A percentile compares a stretch with the other conserved stretches of the same genome.
phyloP scores from a whole-genome alignment of 2,797 vertebrate genomes.

The Ibycter americanus region DNA sequence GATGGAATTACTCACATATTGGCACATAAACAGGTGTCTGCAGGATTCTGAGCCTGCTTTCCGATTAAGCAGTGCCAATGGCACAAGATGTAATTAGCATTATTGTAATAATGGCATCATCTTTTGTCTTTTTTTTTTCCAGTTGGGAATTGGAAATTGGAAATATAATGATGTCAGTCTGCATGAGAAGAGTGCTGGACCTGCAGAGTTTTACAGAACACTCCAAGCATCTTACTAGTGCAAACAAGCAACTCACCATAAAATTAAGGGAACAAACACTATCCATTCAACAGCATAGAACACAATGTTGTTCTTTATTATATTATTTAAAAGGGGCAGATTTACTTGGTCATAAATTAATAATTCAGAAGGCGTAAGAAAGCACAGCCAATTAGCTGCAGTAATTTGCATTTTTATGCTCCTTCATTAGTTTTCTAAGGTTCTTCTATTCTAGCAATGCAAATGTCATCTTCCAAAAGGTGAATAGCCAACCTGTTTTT shows the following conservation, averaged over 20 bases:
- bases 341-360: constrained; percentile 74
- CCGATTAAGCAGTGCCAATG: background rate
- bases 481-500: constrained; percentile 60
- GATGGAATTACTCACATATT: background rate
- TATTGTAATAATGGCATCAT: background rate
- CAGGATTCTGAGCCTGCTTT: background rate
- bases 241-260: constrained; percentile 41
- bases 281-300: background rate
- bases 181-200: background rate
- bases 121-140: background rate
- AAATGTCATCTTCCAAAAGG: constrained; percentile 72
- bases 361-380: constrained; percentile 76
- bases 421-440: constrained; percentile 71
- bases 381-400: constrained; percentile 73
- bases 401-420: constrained; percentile 79
- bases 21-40: background rate
- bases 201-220: background rate
- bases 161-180: background rate
- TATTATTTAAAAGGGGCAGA: constrained; percentile 70
- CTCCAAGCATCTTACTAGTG: background rate
- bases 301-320: constrained; percentile 57
- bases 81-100: constrained; percentile 5
- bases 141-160: background rate
- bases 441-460: constrained; percentile 57
- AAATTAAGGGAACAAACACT: constrained; percentile 51